Evolutionary conservation across 2,113 vertebrate genomes (phyloP).

Genomic region (Odocoileus hemionus): DNA sequence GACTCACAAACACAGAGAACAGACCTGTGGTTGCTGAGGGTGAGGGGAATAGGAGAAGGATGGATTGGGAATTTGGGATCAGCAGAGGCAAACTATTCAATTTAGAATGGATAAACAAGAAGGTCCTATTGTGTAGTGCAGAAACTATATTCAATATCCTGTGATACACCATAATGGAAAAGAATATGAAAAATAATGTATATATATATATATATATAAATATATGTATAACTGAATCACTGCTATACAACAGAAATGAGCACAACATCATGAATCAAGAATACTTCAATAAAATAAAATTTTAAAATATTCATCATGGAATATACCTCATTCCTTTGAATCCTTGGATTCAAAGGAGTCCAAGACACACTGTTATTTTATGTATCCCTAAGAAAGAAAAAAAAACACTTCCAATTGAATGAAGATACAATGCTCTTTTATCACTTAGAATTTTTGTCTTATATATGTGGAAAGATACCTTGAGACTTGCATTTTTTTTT

Average conservation of each 20-base stretch:
- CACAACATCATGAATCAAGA: not conserved
- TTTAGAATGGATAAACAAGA: not conserved
- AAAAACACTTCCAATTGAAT: not conserved
- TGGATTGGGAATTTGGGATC: not conserved
- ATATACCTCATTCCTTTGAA: not conserved
- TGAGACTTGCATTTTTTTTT: not conserved
- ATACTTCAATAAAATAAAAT: not conserved
- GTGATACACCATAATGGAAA: not conserved
- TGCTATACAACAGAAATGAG: not conserved
- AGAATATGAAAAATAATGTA: not conserved
- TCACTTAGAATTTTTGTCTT: not conserved
- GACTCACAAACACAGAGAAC: not conserved
- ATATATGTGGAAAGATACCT: not conserved
- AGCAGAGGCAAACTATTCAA: not conserved
- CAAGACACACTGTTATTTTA: not conserved
- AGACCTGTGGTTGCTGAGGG: not conserved
- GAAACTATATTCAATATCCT: not conserved
- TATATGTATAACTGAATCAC: not conserved
- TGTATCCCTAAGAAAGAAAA: not conserved
- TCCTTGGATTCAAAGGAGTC: not conserved
- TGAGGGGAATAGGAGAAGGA: not conserved
- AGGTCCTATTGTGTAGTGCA: not conserved
- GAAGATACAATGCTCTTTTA: not conserved
- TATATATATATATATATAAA: not conserved
- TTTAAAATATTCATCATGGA: not conserved